Evolutionary conservation across 2,797 vertebrate genomes (phyloP).

Genomic region (Aphelocoma californica): DNA sequence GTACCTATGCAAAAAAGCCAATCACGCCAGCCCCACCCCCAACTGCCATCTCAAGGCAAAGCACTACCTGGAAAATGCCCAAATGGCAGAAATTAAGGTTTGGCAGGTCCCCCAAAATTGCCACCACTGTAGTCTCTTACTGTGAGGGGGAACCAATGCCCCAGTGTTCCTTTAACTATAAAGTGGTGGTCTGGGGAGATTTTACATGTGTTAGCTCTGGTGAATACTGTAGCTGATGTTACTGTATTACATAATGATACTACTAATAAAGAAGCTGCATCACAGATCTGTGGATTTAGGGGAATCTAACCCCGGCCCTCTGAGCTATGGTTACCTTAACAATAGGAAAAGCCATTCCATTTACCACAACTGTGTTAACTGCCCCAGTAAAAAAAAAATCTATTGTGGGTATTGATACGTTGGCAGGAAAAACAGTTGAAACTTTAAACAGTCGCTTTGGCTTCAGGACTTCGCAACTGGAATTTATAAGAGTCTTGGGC

Average conservation of each 20-base stretch:
- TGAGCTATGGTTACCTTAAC: neutral
- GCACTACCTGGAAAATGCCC: neutral
- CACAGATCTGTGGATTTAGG: neutral
- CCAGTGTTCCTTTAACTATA: neutral
- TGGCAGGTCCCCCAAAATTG: neutral
- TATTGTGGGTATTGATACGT: neutral
- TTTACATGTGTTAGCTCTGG: neutral
- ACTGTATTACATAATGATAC: neutral
- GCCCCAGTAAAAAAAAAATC: neutral
- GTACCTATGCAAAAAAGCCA: neutral
- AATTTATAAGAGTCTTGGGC: neutral
- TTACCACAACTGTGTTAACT: neutral
- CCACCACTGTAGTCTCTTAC: neutral
- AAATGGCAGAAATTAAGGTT: neutral
- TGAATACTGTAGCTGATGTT: neutral
- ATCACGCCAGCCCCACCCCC: neutral
- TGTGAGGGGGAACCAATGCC: neutral
- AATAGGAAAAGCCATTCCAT: neutral
- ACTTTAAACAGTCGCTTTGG: neutral
- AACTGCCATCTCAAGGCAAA: neutral
- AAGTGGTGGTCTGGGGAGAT: neutral
- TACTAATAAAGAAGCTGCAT: neutral
- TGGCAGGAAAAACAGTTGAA: neutral
- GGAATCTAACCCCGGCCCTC: neutral
- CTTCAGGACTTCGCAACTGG: neutral